Evolutionary conservation across 2,113 vertebrate species (phyloP), one percentile per base, ranked within the genome.

Genomic region (Pseudorectes ferrugineus): DNA sequence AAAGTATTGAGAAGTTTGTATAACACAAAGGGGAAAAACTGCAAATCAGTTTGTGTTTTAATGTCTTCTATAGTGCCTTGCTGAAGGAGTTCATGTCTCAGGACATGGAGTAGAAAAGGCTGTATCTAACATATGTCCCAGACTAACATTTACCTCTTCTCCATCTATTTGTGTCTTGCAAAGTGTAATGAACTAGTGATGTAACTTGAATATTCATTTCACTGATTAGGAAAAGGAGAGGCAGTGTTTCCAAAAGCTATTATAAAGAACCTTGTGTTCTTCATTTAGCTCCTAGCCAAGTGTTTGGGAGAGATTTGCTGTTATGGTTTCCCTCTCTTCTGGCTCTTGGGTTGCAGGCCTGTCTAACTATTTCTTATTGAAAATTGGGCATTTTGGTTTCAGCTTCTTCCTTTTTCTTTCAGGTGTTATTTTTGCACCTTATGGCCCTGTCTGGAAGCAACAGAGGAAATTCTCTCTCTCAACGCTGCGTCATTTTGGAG

Each of bases 351-450:
- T 54, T 76, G 33, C 33, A 62, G 33, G 10, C 17, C 24, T 31
- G 18, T 36, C 29, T 62, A 28, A 49, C 19, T 65, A 8, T 28
- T 67, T 78, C 23, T 38, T 58, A 9, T 10, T 81, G 57, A 54
- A 80, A 82, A 54, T 0, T 70, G 24, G 51, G 3, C 2, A 5
- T 61, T 74, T 83, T 55, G 26, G 20, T 88, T 95, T 93, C 71
- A 89, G 66, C n/a, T 45, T 88, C 24, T 55, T 20, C n/a, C 19
- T 81, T 92, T 88, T 46, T 92, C 81, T 71, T 94, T 33, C 78
- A 99, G 99, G 99, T 78, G 98, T 99, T 45, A 99, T 99, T 75
- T 99, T 99, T 76, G 99, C 99, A 57, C 98, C 97, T 31, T 99
- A 99, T 0, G 99, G 99, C 16, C 98, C 98, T 5, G 80, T 99